Percentiles rank a stretch among this genome's conserved stretches.
These are phyloP conservation scores for Chelonus formosanus DNA, from an alignment of 2,888 invertebrate genomes.

Conservation along the genomic window DNA sequence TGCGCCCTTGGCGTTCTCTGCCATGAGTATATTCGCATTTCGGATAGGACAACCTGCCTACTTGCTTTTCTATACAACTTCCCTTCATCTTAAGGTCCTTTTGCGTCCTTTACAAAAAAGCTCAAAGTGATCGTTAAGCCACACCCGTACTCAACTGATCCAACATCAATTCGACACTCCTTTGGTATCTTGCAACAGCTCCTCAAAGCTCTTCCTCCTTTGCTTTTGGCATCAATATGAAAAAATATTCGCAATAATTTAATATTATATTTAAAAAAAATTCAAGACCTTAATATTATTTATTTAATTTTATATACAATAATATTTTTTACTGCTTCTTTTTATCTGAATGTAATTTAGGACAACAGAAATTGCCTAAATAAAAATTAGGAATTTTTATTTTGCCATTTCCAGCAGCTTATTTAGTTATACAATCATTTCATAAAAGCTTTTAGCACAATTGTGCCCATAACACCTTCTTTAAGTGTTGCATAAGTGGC, in stretches of 20 bases:
- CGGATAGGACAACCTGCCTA: neutral
- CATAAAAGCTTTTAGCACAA: constrained; percentile 41
- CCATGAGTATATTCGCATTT: constrained; percentile 17
- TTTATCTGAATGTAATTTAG: no score
- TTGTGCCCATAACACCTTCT: constrained; percentile 51
- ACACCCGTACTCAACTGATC: constrained; percentile 20
- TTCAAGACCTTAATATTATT: no score
- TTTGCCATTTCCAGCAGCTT: no score
- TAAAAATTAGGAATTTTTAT: no score
- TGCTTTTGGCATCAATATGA: neutral
- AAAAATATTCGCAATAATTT: neutral
- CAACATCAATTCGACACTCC: neutral
- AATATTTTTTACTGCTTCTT: no score
- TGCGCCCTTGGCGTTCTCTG: constrained; percentile 27
- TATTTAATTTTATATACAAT: no score
- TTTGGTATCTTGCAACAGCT: neutral
- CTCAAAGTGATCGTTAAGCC: constrained; percentile 20
- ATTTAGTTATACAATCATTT: constrained; percentile 3
- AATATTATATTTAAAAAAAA: neutral
- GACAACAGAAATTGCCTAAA: no score
- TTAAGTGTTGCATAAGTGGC: constrained; percentile 49
- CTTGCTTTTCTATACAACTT: neutral
- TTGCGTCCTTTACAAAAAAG: neutral
- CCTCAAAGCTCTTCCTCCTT: neutral
- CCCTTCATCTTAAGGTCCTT: constrained; percentile 4